Evolutionary conservation across 2,888 invertebrate species (phyloP).

Genomic region (Acholoe squamosa): DNA sequence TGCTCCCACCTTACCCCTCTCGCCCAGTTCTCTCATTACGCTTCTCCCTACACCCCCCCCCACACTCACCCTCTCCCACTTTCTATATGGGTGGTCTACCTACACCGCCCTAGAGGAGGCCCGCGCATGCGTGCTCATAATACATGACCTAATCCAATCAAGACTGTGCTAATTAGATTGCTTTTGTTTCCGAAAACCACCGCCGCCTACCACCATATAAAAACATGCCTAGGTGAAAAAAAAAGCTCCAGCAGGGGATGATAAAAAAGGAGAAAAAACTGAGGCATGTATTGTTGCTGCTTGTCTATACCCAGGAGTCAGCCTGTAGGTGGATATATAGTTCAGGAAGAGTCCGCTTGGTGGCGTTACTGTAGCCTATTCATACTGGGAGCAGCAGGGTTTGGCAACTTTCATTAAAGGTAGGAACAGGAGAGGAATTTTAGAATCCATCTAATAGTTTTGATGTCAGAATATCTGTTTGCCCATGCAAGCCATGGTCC

Average conservation of each 20-base stretch:
- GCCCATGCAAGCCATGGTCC: no score
- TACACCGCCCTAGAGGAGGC: neutral
- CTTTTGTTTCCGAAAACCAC: constrained; percentile 12
- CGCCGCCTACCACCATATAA: neutral
- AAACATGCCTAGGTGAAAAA: no score
- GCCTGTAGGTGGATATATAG: neutral
- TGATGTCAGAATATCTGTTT: no score
- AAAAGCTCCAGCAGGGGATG: neutral
- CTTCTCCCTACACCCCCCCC: no score
- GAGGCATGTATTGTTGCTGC: neutral
- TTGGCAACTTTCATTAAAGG: no score
- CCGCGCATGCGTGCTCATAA: constrained; percentile 10
- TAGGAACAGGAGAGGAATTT: no score
- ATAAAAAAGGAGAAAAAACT: neutral
- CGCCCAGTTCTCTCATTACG: no score
- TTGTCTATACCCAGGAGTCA: neutral
- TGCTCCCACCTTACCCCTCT: no score
- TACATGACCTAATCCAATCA: constrained; percentile 22
- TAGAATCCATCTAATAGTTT: no score
- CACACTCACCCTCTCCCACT: no score
- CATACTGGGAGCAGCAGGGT: no score
- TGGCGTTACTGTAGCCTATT: neutral
- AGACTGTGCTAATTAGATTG: neutral
- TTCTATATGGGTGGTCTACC: no score
- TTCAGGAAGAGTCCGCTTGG: neutral